Evolutionary conservation across 1,140 invertebrate species (phyloP), one percentile per base, ranked within the genome.

Genomic region (Dysdera silvatica): DNA sequence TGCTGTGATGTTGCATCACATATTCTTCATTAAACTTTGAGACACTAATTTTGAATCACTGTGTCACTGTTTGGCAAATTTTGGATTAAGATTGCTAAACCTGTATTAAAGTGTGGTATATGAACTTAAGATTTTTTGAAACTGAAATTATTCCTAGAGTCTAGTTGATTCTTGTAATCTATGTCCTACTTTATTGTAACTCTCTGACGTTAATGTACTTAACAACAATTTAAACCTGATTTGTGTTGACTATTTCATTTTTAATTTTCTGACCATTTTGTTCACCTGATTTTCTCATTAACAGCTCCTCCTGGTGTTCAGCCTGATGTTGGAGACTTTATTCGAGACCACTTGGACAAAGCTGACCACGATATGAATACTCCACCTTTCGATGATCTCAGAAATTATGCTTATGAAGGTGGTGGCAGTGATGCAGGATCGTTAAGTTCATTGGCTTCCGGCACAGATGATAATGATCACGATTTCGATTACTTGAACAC

Each of bases 381-480:
- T 51, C 94, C 93, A 47, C 94, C 95, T 1, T 95, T 95, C 75
- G 95, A 98, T 73, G 93, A 95, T 78, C 81, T 98, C 63, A 82
- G 94, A 73, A 97, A 97, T 79, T 98, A 96, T 77, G 93, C 91
- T 23, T 97, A 97, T 71, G 95, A 98, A 77, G 95, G 95, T 33
- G 91, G 91, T 71, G 93, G 93, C 78, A 96, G 91, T 74, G 94
- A 91, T 58, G 93, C 92, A 20, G 94, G 94, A 33, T 96, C 93
- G 2, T 82, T 96, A 10, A 96, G 93, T 71, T 96, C 93, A 18
- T 80, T 98, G 68, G 90, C 91, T 66, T 95, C 93, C 72, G 92
- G 90, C 69, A 92, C 90, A 48, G 92, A 96, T 75, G 91, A 94
- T 75, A 89, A 93, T 74, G 86, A 89, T 71, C 93, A 97, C 76